Conservation (phyloP, 2,888 invertebrate species). For the Rhorus exstirpatorius region DNA sequence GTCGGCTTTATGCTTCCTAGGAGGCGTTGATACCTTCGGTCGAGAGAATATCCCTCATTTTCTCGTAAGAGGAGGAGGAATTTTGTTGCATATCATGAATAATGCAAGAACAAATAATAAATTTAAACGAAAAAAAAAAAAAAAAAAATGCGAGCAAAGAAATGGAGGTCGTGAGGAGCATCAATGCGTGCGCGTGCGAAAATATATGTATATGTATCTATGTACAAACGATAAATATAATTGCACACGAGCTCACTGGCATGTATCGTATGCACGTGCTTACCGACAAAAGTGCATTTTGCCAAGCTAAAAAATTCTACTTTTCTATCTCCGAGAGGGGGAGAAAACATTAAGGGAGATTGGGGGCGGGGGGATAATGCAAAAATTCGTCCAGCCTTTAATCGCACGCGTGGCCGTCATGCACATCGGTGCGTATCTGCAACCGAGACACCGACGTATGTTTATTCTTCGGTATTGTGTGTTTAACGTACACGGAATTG, state of each 20-base stretch:
- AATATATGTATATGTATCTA: background rate
- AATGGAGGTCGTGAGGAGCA: constrained; percentile 60
- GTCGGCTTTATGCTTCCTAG: constrained; percentile 23
- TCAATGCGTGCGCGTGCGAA: constrained; percentile 48
- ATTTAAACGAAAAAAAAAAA: background rate
- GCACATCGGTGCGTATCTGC: constrained; percentile 70
- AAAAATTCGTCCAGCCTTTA: constrained; percentile 64
- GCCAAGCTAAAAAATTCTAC: background rate
- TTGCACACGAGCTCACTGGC: background rate
- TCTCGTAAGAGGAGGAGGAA: constrained; percentile 39
- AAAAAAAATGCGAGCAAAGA: constrained; percentile 36
- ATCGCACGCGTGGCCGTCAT: constrained; percentile 71
- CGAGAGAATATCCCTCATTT: constrained; percentile 1
- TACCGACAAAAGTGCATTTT: background rate
- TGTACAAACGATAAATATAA: background rate
- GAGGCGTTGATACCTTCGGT: constrained; percentile 52
- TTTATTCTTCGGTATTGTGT: constrained; percentile 51
- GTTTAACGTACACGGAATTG: constrained; percentile 32
- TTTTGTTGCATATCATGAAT: constrained; percentile 46
- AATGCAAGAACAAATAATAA: background rate
- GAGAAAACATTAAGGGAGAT: too few relatives aligned
- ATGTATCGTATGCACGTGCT: too few relatives aligned
- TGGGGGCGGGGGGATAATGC: constrained; percentile 16
- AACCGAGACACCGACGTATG: constrained; percentile 25
- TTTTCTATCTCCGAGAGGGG: background rate